Evolutionary conservation across 2,888 invertebrate genomes (phyloP).

Genomic region (Leptarthrus brevirostris): DNA sequence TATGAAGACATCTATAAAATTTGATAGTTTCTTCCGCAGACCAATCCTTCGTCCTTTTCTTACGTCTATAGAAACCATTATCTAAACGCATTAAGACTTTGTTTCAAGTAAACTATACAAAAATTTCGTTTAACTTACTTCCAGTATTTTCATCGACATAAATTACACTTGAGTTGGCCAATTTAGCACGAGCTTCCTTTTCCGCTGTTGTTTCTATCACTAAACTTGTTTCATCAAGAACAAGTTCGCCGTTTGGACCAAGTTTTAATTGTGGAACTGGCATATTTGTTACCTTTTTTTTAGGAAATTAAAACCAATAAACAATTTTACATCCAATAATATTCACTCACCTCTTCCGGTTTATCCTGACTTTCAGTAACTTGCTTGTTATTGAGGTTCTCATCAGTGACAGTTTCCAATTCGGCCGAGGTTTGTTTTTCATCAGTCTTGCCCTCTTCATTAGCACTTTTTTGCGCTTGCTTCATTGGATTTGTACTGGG

Average conservation of each 20-base stretch:
- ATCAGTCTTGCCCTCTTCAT: background rate
- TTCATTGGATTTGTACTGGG: slow-evolving; percentile 82
- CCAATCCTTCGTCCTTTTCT: slow-evolving; percentile 80
- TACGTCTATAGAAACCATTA: slow-evolving; percentile 75
- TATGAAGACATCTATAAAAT: slow-evolving; percentile 90
- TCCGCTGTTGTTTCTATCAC: slow-evolving; percentile 80
- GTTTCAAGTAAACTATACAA: too few species aligned
- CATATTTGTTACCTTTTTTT: slow-evolving; percentile 62
- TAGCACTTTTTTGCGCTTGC: slow-evolving; percentile 56
- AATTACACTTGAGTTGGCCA: slow-evolving; percentile 75
- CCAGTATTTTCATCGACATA: slow-evolving; percentile 72
- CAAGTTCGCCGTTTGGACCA: slow-evolving; percentile 85
- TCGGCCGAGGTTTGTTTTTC: background rate
- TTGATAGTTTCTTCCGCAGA: slow-evolving; percentile 82
- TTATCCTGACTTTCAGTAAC: too few species aligned
- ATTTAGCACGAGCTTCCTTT: slow-evolving; percentile 72
- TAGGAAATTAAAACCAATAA: background rate
- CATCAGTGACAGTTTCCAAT: too few species aligned
- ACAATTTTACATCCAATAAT: too few species aligned
- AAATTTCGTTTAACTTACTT: slow-evolving; percentile 48
- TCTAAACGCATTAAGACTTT: slow-evolving; percentile 54
- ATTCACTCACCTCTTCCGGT: background rate
- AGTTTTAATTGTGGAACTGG: slow-evolving; percentile 88
- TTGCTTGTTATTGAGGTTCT: too few species aligned
- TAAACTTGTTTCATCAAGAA: slow-evolving; percentile 86